phyloP scores from a whole-genome alignment of 2,888 invertebrate genomes.

The Tachina grossa region DNA sequence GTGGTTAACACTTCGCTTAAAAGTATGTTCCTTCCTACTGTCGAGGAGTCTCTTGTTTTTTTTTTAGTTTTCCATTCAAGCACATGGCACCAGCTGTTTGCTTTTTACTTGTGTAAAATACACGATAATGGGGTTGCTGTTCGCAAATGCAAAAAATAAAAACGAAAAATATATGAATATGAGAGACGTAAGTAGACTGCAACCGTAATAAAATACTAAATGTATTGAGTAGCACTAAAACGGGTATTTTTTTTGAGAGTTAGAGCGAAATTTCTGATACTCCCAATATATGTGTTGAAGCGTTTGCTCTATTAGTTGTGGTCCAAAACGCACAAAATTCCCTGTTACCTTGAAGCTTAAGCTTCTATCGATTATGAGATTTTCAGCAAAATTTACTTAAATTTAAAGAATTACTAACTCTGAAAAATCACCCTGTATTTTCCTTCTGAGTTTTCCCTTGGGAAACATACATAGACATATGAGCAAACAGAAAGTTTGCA shows the following conservation, averaged over 20 bases:
- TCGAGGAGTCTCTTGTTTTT: background rate
- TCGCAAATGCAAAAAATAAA: slow-evolving; percentile 11
- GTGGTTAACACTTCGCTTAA: slow-evolving; percentile 18
- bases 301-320: background rate
- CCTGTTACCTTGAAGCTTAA: too few relatives aligned
- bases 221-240: background rate
- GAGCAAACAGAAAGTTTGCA: too few relatives aligned
- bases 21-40: background rate
- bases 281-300: background rate
- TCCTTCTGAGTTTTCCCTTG: too few relatives aligned
- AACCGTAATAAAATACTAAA: background rate
- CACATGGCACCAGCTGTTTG: slow-evolving; percentile 19
- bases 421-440: too few relatives aligned
- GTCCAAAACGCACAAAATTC: too few relatives aligned
- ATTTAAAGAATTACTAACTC: too few relatives aligned
- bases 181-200: background rate
- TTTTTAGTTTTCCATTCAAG: slow-evolving; percentile 1
- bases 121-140: slow-evolving; percentile 30
- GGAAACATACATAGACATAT: too few relatives aligned
- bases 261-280: background rate
- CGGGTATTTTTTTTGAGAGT: background rate
- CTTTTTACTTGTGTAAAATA: slow-evolving; percentile 10
- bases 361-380: too few relatives aligned
- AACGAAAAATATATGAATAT: background rate
- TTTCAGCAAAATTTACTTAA: too few relatives aligned